Conservation (phyloP, 1,140 invertebrate genomes). For the Leptinotarsa defecta region DNA sequence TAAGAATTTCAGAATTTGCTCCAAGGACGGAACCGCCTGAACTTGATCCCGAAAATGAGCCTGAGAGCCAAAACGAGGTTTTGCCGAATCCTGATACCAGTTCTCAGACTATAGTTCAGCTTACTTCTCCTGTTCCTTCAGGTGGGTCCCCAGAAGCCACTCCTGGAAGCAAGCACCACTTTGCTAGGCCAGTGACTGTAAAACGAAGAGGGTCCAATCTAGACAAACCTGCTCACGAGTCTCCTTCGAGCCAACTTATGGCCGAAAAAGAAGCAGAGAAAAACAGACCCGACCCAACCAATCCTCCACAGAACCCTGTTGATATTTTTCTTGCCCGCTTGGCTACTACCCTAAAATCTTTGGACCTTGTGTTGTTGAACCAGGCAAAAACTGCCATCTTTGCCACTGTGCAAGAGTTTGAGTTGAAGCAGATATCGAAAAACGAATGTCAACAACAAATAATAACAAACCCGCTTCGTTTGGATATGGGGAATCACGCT, state of each 20-base stretch:
- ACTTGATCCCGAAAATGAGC: too few relatives aligned
- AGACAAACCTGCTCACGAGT: background rate
- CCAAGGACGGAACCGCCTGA: too few relatives aligned
- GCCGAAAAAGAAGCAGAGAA: conserved; percentile 32
- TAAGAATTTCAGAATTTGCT: too few relatives aligned
- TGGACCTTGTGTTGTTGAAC: conserved; percentile 4
- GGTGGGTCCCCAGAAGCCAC: background rate
- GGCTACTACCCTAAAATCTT: conserved; percentile 25
- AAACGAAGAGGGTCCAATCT: background rate
- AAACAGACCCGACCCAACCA: background rate
- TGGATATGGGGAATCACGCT: too few relatives aligned
- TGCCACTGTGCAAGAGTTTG: conserved; percentile 26
- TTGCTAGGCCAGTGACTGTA: background rate
- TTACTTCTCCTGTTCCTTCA: background rate
- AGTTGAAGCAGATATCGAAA: conserved; percentile 13
- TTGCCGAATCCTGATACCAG: background rate
- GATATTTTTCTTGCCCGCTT: conserved; percentile 30
- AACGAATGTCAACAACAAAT: background rate
- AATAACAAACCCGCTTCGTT: background rate
- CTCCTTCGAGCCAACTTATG: conserved; percentile 34
- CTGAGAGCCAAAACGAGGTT: background rate
- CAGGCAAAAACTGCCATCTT: conserved; percentile 26
- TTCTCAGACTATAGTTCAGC: background rate
- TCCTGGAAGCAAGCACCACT: background rate
- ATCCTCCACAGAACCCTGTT: conserved; percentile 6